These are phyloP conservation scores for Gobio gobio DNA, from an alignment of 2,113 vertebrate species.

Conservation along the genomic window DNA sequence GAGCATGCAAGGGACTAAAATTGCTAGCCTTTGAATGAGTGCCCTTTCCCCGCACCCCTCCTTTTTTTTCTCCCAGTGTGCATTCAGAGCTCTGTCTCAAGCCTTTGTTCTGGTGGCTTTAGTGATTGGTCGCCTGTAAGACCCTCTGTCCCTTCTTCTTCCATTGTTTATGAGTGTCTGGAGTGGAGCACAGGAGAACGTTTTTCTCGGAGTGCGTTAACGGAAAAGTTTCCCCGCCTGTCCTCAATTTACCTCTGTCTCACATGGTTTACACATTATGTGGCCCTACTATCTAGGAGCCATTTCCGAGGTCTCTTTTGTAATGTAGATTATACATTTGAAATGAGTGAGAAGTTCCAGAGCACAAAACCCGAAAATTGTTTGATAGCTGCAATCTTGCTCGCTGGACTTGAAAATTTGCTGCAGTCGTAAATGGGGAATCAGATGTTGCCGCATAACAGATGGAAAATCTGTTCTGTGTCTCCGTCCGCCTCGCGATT, in stretches of 20 bases:
- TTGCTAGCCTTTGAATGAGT: slow-evolving; percentile 35
- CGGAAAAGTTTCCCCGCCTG: not conserved
- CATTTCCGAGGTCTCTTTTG: not conserved
- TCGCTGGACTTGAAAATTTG: slow-evolving; percentile 17
- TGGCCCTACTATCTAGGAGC: not conserved
- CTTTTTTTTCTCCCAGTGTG: slow-evolving; percentile 42
- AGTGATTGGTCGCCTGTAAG: slow-evolving; percentile 48
- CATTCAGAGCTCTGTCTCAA: slow-evolving; percentile 35
- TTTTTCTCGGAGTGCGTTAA: not conserved
- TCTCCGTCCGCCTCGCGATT: slow-evolving; percentile 16
- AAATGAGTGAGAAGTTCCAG: slow-evolving; percentile 5
- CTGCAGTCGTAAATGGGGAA: slow-evolving; percentile 12
- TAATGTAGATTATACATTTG: not conserved
- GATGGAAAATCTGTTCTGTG: slow-evolving; percentile 37
- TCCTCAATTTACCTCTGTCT: not conserved
- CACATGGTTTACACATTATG: slow-evolving; percentile 3
- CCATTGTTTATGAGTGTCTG: slow-evolving; percentile 34
- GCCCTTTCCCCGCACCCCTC: slow-evolving; percentile 33
- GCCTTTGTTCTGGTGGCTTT: slow-evolving; percentile 48
- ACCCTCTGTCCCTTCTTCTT: slow-evolving; percentile 1
- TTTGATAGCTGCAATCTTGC: slow-evolving; percentile 22
- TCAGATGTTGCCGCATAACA: slow-evolving; percentile 13
- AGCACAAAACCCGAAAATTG: not conserved
- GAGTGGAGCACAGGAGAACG: not conserved
- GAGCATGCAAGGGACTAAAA: slow-evolving; percentile 9